These are phyloP conservation scores for Sebastes miniatus DNA, from an alignment of 2,797 vertebrate genomes.

Conservation along the genomic window DNA sequence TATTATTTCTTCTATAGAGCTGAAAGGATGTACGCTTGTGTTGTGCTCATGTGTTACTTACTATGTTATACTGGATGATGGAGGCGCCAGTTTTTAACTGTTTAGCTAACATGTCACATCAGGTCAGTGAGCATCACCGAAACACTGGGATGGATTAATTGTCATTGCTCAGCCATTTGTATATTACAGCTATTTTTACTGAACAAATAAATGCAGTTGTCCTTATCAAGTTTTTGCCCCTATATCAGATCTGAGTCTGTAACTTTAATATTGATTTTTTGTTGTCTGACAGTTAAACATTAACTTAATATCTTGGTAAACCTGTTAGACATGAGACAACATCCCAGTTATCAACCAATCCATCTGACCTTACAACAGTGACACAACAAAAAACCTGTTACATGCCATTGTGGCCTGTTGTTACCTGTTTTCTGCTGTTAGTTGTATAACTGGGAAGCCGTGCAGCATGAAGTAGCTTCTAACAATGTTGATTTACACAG, in stretches of 20 bases:
- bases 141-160: conserved; percentile 54
- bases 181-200: conserved; percentile 57
- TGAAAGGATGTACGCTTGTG: neutral
- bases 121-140: conserved; percentile 51
- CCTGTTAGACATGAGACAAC: neutral
- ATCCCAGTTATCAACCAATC: neutral
- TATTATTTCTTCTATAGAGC: neutral
- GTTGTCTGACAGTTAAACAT: neutral
- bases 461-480: neutral
- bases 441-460: neutral
- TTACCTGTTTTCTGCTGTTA: neutral
- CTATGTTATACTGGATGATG: neutral
- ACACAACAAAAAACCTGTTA: neutral
- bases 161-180: conserved; percentile 52
- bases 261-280: neutral
- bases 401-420: neutral
- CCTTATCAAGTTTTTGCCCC: neutral
- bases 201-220: neutral
- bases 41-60: neutral
- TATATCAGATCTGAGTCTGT: neutral
- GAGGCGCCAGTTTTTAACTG: neutral
- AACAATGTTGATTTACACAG: neutral
- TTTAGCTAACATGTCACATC: conserved; percentile 19
- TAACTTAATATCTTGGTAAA: neutral
- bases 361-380: neutral